Conservation (phyloP, 2,888 invertebrate species). For the Junonia oenone region DNA sequence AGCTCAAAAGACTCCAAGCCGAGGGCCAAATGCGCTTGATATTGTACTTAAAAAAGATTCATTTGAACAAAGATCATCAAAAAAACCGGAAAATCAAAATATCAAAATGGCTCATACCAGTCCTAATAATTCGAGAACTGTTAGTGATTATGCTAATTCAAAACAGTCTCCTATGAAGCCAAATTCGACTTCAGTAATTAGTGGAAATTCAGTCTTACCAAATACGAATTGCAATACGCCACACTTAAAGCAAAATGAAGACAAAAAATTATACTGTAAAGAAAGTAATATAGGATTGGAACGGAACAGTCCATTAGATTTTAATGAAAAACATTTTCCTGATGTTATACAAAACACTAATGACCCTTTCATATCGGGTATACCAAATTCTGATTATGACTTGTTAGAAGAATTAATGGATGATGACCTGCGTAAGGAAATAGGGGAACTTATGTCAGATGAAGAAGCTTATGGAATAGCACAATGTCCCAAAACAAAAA, state of each 20-base stretch:
- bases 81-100: slow-evolving; percentile 34
- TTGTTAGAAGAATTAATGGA: slow-evolving; percentile 69
- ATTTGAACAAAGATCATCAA: slow-evolving; percentile 35
- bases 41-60: slow-evolving; percentile 50
- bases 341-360: slow-evolving; percentile 28
- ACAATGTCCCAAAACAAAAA: slow-evolving; percentile 28
- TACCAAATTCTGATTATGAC: slow-evolving; percentile 62
- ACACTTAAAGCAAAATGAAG: slow-evolving; percentile 1
- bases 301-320: slow-evolving; percentile 6
- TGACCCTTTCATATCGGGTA: slow-evolving; percentile 57
- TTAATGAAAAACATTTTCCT: slow-evolving; percentile 11
- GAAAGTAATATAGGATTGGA: background rate
- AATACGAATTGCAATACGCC: background rate
- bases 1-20: slow-evolving; percentile 59
- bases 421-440: slow-evolving; percentile 66
- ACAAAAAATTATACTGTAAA: background rate
- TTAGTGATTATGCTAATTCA: slow-evolving; percentile 1
- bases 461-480: slow-evolving; percentile 43
- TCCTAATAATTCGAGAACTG: slow-evolving; percentile 2
- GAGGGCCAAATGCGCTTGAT: slow-evolving; percentile 58
- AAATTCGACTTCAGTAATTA: background rate
- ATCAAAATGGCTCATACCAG: slow-evolving; percentile 29
- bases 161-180: background rate
- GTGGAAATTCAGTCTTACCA: background rate
- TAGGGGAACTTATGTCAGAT: slow-evolving; percentile 64